A percentile compares a stretch with the other conserved stretches of the same genome.
phyloP scores from a whole-genome alignment of 2,797 vertebrate genomes.

The Chelon auratus region DNA sequence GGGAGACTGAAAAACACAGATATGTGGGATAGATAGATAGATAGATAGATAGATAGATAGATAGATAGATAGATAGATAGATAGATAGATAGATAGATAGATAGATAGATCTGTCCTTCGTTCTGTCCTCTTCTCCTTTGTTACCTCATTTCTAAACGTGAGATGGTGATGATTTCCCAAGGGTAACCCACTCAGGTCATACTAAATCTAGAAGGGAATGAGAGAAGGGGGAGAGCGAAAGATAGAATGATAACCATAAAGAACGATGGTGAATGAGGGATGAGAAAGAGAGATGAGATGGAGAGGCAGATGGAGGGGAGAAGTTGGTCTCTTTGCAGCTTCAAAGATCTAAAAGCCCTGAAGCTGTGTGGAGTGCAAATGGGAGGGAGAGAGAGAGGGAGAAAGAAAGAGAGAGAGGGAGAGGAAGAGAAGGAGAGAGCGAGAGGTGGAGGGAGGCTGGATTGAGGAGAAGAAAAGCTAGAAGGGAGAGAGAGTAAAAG shows the following conservation, averaged over 20 bases:
- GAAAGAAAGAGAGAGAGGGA: conserved; percentile 16
- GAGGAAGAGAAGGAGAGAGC: conserved; percentile 25
- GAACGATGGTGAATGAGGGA: conserved; percentile 28
- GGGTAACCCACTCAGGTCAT: conserved; percentile 66
- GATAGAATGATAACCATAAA: conserved; percentile 19
- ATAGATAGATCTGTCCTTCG: conserved; percentile 39
- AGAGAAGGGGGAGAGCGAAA: conserved; percentile 14
- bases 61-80: conserved; percentile 57
- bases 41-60: conserved; percentile 54
- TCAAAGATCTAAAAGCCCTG: conserved; percentile 72
- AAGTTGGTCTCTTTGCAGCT: conserved; percentile 70
- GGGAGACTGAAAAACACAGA: conserved; percentile 62
- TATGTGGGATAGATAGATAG: conserved; percentile 45
- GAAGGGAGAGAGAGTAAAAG: conserved; percentile 52
- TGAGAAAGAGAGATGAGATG: conserved; percentile 29
- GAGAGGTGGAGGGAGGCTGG: conserved; percentile 49
- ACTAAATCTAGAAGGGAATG: conserved; percentile 63
- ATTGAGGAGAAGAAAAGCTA: conserved; percentile 45
- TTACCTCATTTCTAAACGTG: conserved; percentile 55
- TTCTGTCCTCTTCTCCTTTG: conserved; percentile 17
- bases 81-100: conserved; percentile 49
- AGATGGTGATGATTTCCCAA: conserved; percentile 69
- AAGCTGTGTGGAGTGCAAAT: conserved; percentile 68
- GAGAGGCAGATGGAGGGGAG: conserved; percentile 63
- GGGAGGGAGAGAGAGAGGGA: conserved; percentile 39